Evolutionary conservation across 1,140 invertebrate genomes (phyloP).

Genomic region (Musca vetustissima): DNA sequence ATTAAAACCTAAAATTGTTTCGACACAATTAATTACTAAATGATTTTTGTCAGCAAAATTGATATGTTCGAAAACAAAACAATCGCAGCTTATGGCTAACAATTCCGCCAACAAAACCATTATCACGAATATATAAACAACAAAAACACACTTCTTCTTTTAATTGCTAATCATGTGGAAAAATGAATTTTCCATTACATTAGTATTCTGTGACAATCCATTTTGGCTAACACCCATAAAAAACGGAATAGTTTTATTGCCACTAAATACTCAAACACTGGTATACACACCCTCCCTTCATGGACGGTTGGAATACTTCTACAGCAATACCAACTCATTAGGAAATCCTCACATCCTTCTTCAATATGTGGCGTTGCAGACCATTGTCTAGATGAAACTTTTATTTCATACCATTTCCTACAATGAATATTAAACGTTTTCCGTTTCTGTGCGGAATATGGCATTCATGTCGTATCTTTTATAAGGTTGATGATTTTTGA

Average conservation of each 20-base stretch:
- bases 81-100: background rate
- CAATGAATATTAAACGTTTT: slow-evolving; percentile 18
- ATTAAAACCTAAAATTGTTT: background rate
- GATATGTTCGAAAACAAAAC: background rate
- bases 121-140: background rate
- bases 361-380: background rate
- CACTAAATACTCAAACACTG: background rate
- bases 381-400: slow-evolving; percentile 4
- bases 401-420: slow-evolving; percentile 16
- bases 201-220: slow-evolving; percentile 50
- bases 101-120: too few relatives aligned
- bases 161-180: slow-evolving; percentile 56
- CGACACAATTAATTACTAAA: background rate
- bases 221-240: background rate
- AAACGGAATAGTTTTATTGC: slow-evolving; percentile 41
- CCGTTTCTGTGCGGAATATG: background rate
- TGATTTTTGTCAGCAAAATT: background rate
- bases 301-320: background rate
- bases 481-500: too few relatives aligned
- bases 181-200: slow-evolving; percentile 57
- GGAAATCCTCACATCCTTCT: slow-evolving; percentile 39
- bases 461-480: too few relatives aligned
- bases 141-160: slow-evolving; percentile 38
- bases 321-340: slow-evolving; percentile 46
- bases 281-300: background rate